phyloP scores from a whole-genome alignment of 37 sponge, comb jelly and placozoan species.

The Chondrilla cf. caribensis region DNA sequence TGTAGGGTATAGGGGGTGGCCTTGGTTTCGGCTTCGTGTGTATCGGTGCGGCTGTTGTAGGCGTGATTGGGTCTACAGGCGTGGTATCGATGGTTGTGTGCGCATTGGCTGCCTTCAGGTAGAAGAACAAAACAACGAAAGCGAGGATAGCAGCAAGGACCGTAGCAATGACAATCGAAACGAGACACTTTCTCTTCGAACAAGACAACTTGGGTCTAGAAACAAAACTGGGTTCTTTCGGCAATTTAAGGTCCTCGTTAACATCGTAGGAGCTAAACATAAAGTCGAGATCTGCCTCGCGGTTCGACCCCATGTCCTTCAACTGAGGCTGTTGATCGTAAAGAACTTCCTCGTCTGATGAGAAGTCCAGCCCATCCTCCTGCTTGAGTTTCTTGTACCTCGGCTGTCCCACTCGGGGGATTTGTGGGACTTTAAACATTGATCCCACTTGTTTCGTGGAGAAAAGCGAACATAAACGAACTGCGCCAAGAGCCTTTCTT shows the following conservation, averaged over 20 bases:
- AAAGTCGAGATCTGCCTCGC: not conserved
- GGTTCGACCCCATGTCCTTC: not conserved
- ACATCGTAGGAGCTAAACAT: conserved; percentile 25
- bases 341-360: not conserved
- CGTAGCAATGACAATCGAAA: not conserved
- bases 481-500: no score
- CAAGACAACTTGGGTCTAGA: not conserved
- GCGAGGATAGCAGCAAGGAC: not conserved
- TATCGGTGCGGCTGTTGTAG: not conserved
- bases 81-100: not conserved
- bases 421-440: not conserved
- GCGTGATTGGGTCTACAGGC: not conserved
- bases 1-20: not conserved
- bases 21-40: not conserved
- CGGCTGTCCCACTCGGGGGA: not conserved
- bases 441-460: not conserved
- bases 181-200: not conserved
- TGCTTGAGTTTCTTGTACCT: conserved; percentile 12
- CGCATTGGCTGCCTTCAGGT: no score
- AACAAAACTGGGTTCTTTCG: not conserved
- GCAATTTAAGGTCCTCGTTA: not conserved
- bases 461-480: no score
- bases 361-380: not conserved
- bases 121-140: not conserved
- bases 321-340: not conserved